Percentiles rank a stretch among this genome's conserved stretches.
phyloP scores from a whole-genome alignment of 2,888 invertebrate species.

The Stenurella melanura region DNA sequence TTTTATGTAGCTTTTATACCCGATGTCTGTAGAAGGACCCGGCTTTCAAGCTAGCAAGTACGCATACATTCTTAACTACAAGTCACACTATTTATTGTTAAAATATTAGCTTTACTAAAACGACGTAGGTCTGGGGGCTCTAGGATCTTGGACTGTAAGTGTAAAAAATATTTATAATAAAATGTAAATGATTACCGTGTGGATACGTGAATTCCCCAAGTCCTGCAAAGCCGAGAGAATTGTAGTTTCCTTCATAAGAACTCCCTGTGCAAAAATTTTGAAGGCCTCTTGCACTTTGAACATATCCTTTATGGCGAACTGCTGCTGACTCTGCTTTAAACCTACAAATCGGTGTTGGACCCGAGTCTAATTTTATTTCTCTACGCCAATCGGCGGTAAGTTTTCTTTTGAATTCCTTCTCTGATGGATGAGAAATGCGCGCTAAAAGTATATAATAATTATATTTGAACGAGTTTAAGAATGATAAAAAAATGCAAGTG shows the following conservation, averaged over 20 bases:
- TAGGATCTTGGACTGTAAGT: no score
- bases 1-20: no score
- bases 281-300: background rate
- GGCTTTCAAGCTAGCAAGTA: no score
- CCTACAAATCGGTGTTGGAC: background rate
- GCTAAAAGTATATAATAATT: background rate
- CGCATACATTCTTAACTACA: no score
- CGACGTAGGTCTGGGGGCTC: no score
- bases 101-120: no score
- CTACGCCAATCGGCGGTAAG: conserved; percentile 29
- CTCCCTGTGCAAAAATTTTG: conserved; percentile 73
- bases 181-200: conserved; percentile 73
- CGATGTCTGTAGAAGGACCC: no score
- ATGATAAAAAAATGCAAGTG: no score
- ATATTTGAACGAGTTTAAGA: background rate
- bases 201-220: conserved; percentile 77
- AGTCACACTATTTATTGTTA: no score
- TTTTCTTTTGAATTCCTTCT: background rate
- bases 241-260: conserved; percentile 78
- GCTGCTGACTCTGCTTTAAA: conserved; percentile 2
- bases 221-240: conserved; percentile 78
- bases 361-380: conserved; percentile 19
- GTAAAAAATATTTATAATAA: no score
- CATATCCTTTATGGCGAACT: conserved; percentile 18
- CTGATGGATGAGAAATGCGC: background rate